Evolutionary conservation across 2,113 vertebrate species (phyloP).

Genomic region (Morone saxatilis): DNA sequence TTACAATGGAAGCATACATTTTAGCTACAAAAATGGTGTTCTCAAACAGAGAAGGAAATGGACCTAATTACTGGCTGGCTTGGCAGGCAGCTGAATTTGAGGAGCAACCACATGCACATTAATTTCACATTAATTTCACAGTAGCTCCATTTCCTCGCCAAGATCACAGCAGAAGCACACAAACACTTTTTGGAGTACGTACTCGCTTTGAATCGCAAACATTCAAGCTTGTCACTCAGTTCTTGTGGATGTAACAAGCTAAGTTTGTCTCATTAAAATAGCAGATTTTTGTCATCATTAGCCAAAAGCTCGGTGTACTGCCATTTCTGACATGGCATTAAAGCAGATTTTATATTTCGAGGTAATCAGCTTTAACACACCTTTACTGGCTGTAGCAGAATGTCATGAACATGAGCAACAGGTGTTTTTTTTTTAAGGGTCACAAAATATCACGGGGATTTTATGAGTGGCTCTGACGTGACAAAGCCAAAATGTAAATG

Average conservation of each 20-base stretch:
- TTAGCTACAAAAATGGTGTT: constrained; percentile 35
- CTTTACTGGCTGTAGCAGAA: constrained; percentile 37
- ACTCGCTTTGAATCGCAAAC: constrained; percentile 11
- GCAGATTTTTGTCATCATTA: constrained; percentile 49
- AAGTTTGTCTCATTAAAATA: constrained; percentile 55
- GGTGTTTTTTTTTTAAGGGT: background rate
- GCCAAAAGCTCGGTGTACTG: constrained; percentile 24
- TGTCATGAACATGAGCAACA: constrained; percentile 23
- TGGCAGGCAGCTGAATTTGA: constrained; percentile 59
- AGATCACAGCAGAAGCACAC: constrained; percentile 36
- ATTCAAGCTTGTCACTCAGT: constrained; percentile 35
- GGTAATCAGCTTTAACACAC: constrained; percentile 43
- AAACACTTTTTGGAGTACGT: constrained; percentile 34
- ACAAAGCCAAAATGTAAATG: constrained; percentile 3
- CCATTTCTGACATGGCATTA: constrained; percentile 23
- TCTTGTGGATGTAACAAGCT: constrained; percentile 16
- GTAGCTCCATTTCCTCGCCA: constrained; percentile 46
- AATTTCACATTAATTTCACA: constrained; percentile 69
- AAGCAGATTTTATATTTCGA: constrained; percentile 14
- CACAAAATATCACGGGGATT: constrained; percentile 32
- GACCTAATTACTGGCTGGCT: constrained; percentile 56
- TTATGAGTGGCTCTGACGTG: constrained; percentile 20
- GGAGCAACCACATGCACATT: constrained; percentile 65
- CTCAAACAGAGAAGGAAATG: constrained; percentile 58
- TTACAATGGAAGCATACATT: constrained; percentile 39